Evolutionary conservation across 1,140 invertebrate genomes (phyloP).

Genomic region (Eciton burchellii): DNA sequence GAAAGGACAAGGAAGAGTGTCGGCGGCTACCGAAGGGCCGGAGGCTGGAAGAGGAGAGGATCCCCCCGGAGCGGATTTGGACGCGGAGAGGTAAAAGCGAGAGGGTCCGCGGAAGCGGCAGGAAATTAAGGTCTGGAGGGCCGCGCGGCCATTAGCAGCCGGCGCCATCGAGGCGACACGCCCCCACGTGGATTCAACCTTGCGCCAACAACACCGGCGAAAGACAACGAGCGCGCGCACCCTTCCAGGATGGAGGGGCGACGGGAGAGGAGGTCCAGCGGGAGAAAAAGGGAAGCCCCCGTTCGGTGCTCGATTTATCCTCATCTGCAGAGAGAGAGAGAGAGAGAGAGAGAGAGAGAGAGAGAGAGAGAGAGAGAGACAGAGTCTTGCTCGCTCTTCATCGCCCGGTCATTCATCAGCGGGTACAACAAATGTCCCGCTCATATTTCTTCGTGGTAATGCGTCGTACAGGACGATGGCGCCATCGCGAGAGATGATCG

Average conservation of each 20-base stretch:
- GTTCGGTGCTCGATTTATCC: slow-evolving; percentile 32
- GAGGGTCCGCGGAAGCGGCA: slow-evolving; percentile 85
- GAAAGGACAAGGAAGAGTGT: slow-evolving; percentile 63
- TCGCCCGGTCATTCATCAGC: slow-evolving; percentile 52
- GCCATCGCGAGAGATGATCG: slow-evolving; percentile 5
- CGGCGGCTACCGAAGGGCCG: slow-evolving; percentile 72
- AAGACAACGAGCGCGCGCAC: slow-evolving; percentile 79
- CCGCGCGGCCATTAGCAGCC: slow-evolving; percentile 85
- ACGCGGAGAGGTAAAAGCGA: slow-evolving; percentile 82
- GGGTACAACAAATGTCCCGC: slow-evolving; percentile 37
- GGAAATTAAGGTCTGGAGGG: slow-evolving; percentile 86
- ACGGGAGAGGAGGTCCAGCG: slow-evolving; percentile 12
- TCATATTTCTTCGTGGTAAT: slow-evolving; percentile 56
- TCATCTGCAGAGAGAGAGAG: slow-evolving; percentile 10
- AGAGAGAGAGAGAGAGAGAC: background rate
- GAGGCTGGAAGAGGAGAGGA: slow-evolving; percentile 67
- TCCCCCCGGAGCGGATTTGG: slow-evolving; percentile 79
- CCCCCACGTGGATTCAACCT: slow-evolving; percentile 82
- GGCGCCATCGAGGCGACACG: slow-evolving; percentile 86
- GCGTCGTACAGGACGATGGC: slow-evolving; percentile 27
- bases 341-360: slow-evolving; percentile 2
- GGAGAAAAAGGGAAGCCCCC: slow-evolving; percentile 24
- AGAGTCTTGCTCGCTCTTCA: slow-evolving; percentile 14
- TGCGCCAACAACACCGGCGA: slow-evolving; percentile 81
- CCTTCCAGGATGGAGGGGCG: slow-evolving; percentile 55